Percentiles rank a stretch among this genome's conserved stretches.
Evolutionary conservation across 2,888 invertebrate species (phyloP).

Genomic region (Creontiades dilutus): DNA sequence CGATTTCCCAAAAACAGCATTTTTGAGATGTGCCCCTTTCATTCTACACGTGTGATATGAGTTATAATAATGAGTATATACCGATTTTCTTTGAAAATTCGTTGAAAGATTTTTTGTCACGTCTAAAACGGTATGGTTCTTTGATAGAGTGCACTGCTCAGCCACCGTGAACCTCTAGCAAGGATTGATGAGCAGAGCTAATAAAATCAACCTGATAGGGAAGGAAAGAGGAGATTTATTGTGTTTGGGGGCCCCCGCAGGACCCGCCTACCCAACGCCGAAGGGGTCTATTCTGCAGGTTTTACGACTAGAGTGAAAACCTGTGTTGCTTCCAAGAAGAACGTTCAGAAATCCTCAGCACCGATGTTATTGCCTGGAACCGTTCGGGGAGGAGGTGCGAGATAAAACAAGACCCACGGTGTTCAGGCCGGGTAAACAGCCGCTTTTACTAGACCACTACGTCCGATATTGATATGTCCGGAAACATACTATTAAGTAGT

Average conservation of each 20-base stretch:
- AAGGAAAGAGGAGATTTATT: constrained; percentile 6
- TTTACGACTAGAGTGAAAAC: constrained; percentile 35
- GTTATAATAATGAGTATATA: too few relatives aligned
- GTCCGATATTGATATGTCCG: too few relatives aligned
- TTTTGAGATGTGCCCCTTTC: too few relatives aligned
- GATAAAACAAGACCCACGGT: not conserved
- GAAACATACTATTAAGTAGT: too few relatives aligned
- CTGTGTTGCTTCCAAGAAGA: not conserved
- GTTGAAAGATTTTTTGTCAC: too few relatives aligned
- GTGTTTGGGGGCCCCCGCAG: not conserved
- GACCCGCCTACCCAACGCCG: not conserved
- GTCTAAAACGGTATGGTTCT: not conserved
- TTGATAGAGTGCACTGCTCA: not conserved
- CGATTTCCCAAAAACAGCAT: too few relatives aligned
- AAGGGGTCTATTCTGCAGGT: constrained; percentile 8
- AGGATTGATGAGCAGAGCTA: constrained; percentile 14
- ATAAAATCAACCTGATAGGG: constrained; percentile 1
- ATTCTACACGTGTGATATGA: too few relatives aligned
- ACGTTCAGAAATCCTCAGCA: constrained; percentile 16
- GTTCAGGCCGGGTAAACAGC: not conserved
- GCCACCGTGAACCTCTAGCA: not conserved
- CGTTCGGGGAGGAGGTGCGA: not conserved
- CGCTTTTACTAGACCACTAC: not conserved
- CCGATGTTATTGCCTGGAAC: constrained; percentile 36
- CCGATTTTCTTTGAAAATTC: too few relatives aligned